Conservation (phyloP, 2,113 vertebrate genomes). For the Okapia johnstoni region DNA sequence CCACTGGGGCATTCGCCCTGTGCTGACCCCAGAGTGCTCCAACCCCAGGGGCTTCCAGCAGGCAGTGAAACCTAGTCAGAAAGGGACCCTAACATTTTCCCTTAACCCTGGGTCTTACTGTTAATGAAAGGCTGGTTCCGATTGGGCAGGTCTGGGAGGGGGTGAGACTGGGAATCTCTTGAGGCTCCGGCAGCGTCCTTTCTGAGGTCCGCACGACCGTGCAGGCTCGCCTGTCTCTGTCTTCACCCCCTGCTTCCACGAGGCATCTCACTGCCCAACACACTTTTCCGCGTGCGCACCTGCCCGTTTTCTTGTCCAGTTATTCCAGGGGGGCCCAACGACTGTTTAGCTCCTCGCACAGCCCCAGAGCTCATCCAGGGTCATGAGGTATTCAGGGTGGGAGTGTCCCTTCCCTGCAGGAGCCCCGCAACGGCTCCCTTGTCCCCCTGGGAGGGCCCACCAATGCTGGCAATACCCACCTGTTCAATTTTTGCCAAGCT, state of each 20-base stretch:
- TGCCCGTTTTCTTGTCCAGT: neutral
- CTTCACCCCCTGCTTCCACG: neutral
- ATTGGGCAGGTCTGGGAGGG: neutral
- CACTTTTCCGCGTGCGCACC: neutral
- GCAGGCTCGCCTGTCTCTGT: neutral
- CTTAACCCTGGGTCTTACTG: neutral
- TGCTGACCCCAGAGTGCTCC: neutral
- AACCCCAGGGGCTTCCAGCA: neutral
- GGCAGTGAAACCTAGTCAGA: neutral
- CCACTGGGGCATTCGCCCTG: neutral
- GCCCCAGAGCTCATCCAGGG: accelerated
- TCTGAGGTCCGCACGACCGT: neutral
- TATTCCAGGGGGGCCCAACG: neutral
- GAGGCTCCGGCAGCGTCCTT: neutral
- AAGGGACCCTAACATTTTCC: neutral
- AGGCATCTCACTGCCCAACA: neutral
- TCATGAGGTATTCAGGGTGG: neutral
- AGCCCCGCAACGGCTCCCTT: accelerated
- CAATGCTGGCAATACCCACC: neutral
- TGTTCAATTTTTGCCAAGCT: neutral
- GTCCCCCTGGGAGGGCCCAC: neutral
- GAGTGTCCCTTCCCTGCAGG: neutral
- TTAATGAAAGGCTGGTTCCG: neutral
- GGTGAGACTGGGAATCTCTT: neutral
- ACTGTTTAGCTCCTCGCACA: neutral